A percentile compares a stretch with the other conserved stretches of the same genome.
These are phyloP conservation scores for Parasteatoda tepidariorum DNA, from an alignment of 1,140 invertebrate genomes.

Conservation along the genomic window DNA sequence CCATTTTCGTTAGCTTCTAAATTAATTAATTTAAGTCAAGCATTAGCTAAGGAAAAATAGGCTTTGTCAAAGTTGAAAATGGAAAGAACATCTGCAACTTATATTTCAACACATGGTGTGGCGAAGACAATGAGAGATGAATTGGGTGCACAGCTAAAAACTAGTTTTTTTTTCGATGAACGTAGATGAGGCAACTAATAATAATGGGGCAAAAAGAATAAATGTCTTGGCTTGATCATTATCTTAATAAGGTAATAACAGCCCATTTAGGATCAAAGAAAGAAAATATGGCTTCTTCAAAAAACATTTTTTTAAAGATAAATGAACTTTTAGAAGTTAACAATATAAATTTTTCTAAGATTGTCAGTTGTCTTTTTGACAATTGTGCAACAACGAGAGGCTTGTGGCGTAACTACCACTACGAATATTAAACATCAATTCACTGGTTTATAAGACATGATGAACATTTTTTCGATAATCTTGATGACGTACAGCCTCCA, in stretches of 20 bases:
- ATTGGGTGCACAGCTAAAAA: background rate
- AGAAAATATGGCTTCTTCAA: background rate
- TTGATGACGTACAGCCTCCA: too few relatives aligned
- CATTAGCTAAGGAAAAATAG: background rate
- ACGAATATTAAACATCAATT: too few relatives aligned
- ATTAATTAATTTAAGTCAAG: background rate
- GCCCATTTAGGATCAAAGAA: slow-evolving; percentile 1
- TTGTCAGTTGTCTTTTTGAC: too few relatives aligned
- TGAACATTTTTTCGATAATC: too few relatives aligned
- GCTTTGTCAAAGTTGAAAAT: background rate
- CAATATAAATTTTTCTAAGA: too few relatives aligned
- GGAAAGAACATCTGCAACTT: background rate
- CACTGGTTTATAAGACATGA: too few relatives aligned
- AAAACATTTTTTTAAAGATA: background rate
- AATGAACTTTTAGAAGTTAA: background rate
- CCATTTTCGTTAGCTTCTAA: slow-evolving; percentile 1
- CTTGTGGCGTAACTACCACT: too few relatives aligned
- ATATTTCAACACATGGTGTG: background rate
- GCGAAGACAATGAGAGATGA: background rate
- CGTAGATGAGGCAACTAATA: background rate
- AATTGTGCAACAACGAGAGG: too few relatives aligned
- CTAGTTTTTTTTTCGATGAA: background rate
- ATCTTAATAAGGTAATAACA: background rate
- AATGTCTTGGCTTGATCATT: background rate
- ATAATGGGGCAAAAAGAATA: background rate